Base-by-base conservation (phyloP, 2,888 invertebrate genomes). In the Drosophila rubida region DNA sequence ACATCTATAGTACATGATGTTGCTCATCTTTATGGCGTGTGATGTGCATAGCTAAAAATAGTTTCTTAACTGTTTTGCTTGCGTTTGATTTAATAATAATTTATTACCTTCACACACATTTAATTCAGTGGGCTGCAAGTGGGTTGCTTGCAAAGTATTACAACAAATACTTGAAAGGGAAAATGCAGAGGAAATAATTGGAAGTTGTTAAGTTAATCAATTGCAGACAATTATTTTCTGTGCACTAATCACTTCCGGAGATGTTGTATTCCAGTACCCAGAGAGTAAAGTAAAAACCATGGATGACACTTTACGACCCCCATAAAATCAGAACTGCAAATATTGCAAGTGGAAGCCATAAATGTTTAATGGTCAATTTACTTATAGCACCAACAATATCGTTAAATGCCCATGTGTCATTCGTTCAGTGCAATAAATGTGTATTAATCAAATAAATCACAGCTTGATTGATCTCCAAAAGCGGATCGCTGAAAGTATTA, bases 31-130 rank as follows among this genome's bases (percentile, higher is more conserved):
- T 19, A 23, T 42, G 23, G n/a, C 53, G 60, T 37, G 49, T 75
- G 68, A 72, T 62, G 59, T 60, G 48, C 32, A 48, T 48, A 5
- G 44, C 75, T 83, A 79, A 50, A 77, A 73, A 84, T 83, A 83
- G 77, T 53, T 35, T 37, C 46, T 55, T 50, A 39, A 51, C 30
- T 62, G 49, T 39, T 42, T 59, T 49, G 35, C 32, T 32, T 76
- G 62, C 53, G 62, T 53, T 55, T 59, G 63, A 54, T 62, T 62
- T 61, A 63, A 64, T 74, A 75, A 71, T 73, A 75, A 71, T 73
- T 61, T 75, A 83, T 75, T 64, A 37, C 75, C 78, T 82, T 78
- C 73, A 71, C 65, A 78, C 53, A 80, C 55, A 80, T 71, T 58
- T 62, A 49, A 61, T 75, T 69, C 62, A 63, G 45, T 62, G 51